Base-by-base conservation (phyloP, 1,140 invertebrate genomes). In the Nebria ingens region DNA sequence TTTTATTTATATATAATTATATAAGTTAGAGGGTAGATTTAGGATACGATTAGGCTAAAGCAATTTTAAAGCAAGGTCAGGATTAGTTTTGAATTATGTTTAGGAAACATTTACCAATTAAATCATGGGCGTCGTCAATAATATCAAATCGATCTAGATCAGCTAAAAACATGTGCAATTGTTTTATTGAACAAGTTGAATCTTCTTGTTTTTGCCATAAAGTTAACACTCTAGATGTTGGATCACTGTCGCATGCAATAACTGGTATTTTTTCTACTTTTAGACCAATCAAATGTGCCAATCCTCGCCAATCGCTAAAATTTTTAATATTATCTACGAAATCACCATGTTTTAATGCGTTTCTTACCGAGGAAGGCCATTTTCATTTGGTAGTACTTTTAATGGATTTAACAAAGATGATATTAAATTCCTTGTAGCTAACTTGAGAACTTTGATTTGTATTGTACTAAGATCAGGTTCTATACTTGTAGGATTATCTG, bases 131-230 rank as follows among this genome's bases (percentile, higher is more conserved):
- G 64, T 87, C 83, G 57, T 82, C 77, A 13, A 80, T 61, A 38
- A 85, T 74, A 68, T 86, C 84, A 73, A 75, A 84, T 58, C 85
- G 73, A 60, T 85, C 83, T 38, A 86, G 72, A 53, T 75, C 65
- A 56, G 77, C 73, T 3, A 87, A 68, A 61, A 68, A 73, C 23
- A 62, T 55, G 58, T 75, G 66, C 9, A 86, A 69, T 58, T 75
- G 65, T 6, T 70, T 67, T 45, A 84, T 65, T 19, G 71, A 78
- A 25, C 72, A 69, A 15, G 69, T 68, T 0, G 59, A 56, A 11
- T 67, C 64, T 19, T 62, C 61, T 49, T 69, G 67, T 19, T 73
- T 65, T 25, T 69, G 64, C 73, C 80, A 77, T 40, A 73, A 59
- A 51, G 70, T 68, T 0, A 85, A 61, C 15, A 85, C 70, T 51